Base-by-base conservation (phyloP, 1,140 invertebrate species). In the Ceratina calcarata region DNA sequence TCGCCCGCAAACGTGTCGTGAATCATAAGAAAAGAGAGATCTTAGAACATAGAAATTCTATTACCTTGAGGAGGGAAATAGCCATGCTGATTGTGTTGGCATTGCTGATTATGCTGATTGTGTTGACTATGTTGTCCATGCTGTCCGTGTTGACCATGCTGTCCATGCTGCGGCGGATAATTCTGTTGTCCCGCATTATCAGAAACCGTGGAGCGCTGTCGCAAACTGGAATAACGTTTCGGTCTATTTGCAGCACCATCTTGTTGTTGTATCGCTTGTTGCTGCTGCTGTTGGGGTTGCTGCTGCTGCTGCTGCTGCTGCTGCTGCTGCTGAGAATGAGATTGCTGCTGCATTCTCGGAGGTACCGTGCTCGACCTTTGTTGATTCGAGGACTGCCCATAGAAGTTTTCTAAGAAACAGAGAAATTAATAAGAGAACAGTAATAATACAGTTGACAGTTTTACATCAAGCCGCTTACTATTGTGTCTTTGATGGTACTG, bases 211-310 rank as follows among this genome's bases (percentile, higher is more conserved):
- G 94, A 94, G 49, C 96, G 93, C 88, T 96, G 96, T 77, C 96
- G 92, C 84, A 96, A 93, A 70, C 95, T 95, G 2, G 96, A 97
- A 89, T 97, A 97, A 10, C 96, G 93, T 88, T 97, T 97, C n/a
- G 96, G 94, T 89, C 94, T 92, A 82, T 93, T 94, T 73, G 92
- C 90, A 83, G 93, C 87, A 82, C 89, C 87, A 84, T 93, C 89
- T 61, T 93, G 89, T 49, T 87, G 89, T 55, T 89, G 91, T 92
- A 93, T 22, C 66, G 92, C 91, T 62, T 85, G 87, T 13, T 87
- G 87, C 18, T 90, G 90, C 37, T 89, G 88, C 32, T 90, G 88
- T 6, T 37, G 32, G 32, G 32, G 32, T 49, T n/a, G n/a, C n/a
- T n/a, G n/a, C n/a, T n/a, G n/a, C n/a, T n/a, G n/a, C n/a, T n/a